Conservation (phyloP, 2,888 invertebrate species). For the Perizoma affinitatum region DNA sequence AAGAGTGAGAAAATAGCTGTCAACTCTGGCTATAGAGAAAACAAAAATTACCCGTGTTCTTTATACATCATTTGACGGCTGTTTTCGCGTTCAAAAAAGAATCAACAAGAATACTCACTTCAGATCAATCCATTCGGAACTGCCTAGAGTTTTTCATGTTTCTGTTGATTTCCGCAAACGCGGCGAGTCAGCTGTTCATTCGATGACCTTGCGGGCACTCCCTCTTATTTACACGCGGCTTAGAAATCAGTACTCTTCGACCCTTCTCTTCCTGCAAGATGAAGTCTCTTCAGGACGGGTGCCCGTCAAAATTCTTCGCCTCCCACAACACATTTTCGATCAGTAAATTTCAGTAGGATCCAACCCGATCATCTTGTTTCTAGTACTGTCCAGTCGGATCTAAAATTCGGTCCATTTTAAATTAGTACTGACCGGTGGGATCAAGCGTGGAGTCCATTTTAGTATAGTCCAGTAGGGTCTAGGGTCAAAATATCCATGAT, state of each 20-base stretch:
- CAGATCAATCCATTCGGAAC: constrained; percentile 41
- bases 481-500: constrained; percentile 74
- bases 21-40: constrained; percentile 1
- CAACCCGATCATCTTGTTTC: constrained; percentile 67
- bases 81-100: constrained; percentile 15
- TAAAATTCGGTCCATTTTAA: constrained; percentile 63
- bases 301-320: constrained; percentile 72
- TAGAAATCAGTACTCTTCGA: constrained; percentile 45
- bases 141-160: constrained; percentile 47
- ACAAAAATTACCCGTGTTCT: constrained; percentile 25
- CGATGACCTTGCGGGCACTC: constrained; percentile 73
- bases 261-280: constrained; percentile 78
- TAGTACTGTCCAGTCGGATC: constrained; percentile 77
- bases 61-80: constrained; percentile 22
- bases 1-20: constrained; percentile 20
- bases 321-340: constrained; percentile 79
- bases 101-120: constrained; percentile 56
- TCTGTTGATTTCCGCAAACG: constrained; percentile 65
- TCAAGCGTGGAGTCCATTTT: constrained; percentile 72
- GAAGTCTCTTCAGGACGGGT: constrained; percentile 76
- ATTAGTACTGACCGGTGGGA: constrained; percentile 72
- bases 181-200: constrained; percentile 73
- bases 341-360: constrained; percentile 79
- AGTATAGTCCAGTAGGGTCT: constrained; percentile 80
- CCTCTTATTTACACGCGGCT: constrained; percentile 71